Evolutionary conservation across 2,888 invertebrate species (phyloP), one percentile per base, ranked within the genome.

Genomic region (Mesochorus sp.): DNA sequence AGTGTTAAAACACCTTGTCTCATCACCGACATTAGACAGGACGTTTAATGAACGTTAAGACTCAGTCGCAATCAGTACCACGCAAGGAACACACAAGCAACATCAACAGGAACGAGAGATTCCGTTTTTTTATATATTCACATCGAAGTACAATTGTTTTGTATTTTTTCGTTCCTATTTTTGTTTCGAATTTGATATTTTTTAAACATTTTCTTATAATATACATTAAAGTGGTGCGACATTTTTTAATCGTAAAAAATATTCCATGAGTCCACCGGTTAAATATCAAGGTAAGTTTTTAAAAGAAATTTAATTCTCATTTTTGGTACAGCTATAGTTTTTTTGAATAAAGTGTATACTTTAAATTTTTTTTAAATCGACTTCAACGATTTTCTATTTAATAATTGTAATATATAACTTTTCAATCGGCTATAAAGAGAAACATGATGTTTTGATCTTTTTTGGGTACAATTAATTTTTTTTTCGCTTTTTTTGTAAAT

Each of bases 211-310:
- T 17, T 1, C 26, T n/a, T 10, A 24, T 57, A 14, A 21, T n/a
- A 14, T 3, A 14, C 2, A 34, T 57, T 12, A 21, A 10, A 53
- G 53, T 26, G 53, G 34, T 12, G 12, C 10, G 31, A 31, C 37
- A 57, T 55, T 57, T 31, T 42, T 62, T 19, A 5, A 28, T 67
- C 57, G 39, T 44, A 8, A 53, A 42, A 49, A 51, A 34, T 31
- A 75, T 68, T 81, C 79, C 79, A 81, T 81, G 81, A 81, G 57
- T 81, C 75, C 81, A 26, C 39, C 80, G 68, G 62, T 68, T 49
- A 72, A 81, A 59, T 21, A 64, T 55, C 61, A 47, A 75, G 80
- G 81, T 49, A 79, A 74, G 74, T 74, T 70, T 12, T 37, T 21
- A 53, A n/a, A 10, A 17, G 19, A 5, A 42, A n/a, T 51, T 17